A percentile compares a stretch with the other conserved stretches of the same genome.
Conservation (phyloP, 2,113 vertebrate genomes). For the Rostratula benghalensis region DNA sequence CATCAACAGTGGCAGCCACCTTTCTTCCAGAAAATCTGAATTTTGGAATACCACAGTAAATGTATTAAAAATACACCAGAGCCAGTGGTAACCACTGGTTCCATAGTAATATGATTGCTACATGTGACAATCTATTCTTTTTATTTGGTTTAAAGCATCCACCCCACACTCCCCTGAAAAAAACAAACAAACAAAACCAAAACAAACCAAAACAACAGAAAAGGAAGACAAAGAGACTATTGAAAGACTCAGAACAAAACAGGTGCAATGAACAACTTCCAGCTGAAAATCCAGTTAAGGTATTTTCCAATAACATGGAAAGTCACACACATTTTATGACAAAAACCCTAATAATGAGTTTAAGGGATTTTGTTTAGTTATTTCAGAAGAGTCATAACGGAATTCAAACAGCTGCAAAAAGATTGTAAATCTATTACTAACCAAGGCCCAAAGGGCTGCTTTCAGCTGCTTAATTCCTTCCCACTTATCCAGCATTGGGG, state of each 20-base stretch:
- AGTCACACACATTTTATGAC: background rate
- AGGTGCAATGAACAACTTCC: background rate
- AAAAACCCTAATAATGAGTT: background rate
- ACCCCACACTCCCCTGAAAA: background rate
- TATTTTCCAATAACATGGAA: background rate
- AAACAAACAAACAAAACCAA: no score
- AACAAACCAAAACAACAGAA: background rate
- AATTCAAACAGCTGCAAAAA: background rate
- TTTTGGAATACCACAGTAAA: background rate
- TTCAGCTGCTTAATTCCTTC: slow-evolving; percentile 94
- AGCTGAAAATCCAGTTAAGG: background rate
- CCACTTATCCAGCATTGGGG: slow-evolving; percentile 93
- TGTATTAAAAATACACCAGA: background rate
- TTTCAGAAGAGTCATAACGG: background rate
- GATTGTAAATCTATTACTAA: slow-evolving; percentile 65
- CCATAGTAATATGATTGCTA: background rate
- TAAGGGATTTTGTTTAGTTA: background rate
- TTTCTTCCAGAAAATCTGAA: background rate
- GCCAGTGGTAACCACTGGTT: background rate
- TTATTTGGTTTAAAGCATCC: background rate
- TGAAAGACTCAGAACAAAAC: background rate
- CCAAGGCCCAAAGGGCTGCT: slow-evolving; percentile 93
- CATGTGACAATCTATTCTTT: background rate
- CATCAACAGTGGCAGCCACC: background rate
- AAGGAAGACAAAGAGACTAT: background rate